Percentiles rank a stretch among this genome's conserved stretches.
phyloP scores from a whole-genome alignment of 1,140 invertebrate genomes.

The Drosophila sulfurigaster region DNA sequence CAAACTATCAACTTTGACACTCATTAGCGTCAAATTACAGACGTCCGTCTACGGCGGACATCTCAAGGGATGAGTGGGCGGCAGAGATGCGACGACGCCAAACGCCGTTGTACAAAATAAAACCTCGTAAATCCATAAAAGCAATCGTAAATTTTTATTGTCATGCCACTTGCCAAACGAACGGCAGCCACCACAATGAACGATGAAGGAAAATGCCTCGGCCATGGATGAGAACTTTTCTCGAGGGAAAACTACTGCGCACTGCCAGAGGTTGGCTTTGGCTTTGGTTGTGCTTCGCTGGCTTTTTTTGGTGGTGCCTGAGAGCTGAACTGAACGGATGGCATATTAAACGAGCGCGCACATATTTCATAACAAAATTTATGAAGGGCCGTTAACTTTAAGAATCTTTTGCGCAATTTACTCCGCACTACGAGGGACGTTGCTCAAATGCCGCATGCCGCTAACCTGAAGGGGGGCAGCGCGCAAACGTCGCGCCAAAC shows the following conservation, averaged over 20 bases:
- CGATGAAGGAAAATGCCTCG: constrained; percentile 54
- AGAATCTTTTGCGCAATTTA: constrained; percentile 81
- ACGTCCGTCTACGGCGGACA: constrained; percentile 36
- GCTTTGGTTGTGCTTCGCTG: constrained; percentile 11
- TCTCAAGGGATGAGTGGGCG: not conserved
- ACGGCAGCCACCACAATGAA: constrained; percentile 39
- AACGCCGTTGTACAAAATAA: constrained; percentile 42
- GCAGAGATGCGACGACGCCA: constrained; percentile 14
- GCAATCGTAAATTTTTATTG: constrained; percentile 83
- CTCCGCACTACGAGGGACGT: constrained; percentile 30
- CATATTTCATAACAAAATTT: constrained; percentile 83
- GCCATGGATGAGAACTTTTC: constrained; percentile 75
- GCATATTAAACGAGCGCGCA: constrained; percentile 77
- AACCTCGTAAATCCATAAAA: constrained; percentile 82
- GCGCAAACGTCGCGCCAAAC: constrained; percentile 53
- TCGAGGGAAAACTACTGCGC: constrained; percentile 73
- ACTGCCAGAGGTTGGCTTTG: constrained; percentile 52
- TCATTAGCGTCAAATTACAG: constrained; percentile 80
- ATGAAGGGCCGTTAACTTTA: constrained; percentile 83
- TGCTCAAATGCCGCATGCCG: constrained; percentile 7
- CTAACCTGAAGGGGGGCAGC: not conserved
- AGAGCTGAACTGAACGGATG: constrained; percentile 31
- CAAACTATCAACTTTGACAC: constrained; percentile 80
- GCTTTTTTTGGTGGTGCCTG: constrained; percentile 24
- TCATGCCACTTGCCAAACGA: constrained; percentile 73